Evolutionary conservation across 1,140 invertebrate genomes (phyloP).

Genomic region (Laupala kohalensis): DNA sequence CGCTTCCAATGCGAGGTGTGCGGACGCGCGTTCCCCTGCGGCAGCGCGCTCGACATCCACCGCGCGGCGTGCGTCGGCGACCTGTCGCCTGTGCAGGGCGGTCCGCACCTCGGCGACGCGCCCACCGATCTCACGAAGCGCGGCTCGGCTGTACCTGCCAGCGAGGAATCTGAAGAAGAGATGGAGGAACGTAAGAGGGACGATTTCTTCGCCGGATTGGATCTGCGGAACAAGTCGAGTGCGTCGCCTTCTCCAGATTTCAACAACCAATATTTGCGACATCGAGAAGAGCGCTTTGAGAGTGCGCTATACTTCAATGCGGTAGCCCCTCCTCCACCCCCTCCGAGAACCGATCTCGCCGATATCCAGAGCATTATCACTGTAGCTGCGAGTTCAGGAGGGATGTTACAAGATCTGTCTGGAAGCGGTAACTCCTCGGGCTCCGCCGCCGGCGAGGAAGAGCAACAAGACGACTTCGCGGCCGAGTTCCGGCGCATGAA

Average conservation of each 20-base stretch:
- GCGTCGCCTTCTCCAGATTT: neutral
- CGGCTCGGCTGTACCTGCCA: too few relatives aligned
- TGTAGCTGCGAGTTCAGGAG: constrained; percentile 53
- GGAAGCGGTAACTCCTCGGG: neutral
- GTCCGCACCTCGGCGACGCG: too few relatives aligned
- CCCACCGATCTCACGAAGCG: too few relatives aligned
- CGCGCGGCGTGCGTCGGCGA: constrained; percentile 37
- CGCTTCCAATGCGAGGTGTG: constrained; percentile 60
- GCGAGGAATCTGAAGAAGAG: constrained; percentile 12
- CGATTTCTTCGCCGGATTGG: constrained; percentile 66
- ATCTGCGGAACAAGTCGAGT: constrained; percentile 53
- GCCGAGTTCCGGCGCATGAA: constrained; percentile 74
- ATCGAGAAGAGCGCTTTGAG: constrained; percentile 16
- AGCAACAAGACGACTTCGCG: constrained; percentile 65
- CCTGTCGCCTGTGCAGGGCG: neutral
- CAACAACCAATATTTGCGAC: constrained; percentile 4
- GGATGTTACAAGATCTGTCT: constrained; percentile 35
- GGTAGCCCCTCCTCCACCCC: constrained; percentile 23
- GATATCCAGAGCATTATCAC: constrained; percentile 71
- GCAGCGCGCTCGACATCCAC: constrained; percentile 52
- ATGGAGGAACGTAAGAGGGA: constrained; percentile 10
- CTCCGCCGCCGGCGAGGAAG: constrained; percentile 42
- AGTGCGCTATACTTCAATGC: constrained; percentile 12
- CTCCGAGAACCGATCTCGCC: constrained; percentile 53
- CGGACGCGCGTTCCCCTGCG: constrained; percentile 57